phyloP scores from a whole-genome alignment of 2,113 vertebrate species.

The Peromyscus californicus region DNA sequence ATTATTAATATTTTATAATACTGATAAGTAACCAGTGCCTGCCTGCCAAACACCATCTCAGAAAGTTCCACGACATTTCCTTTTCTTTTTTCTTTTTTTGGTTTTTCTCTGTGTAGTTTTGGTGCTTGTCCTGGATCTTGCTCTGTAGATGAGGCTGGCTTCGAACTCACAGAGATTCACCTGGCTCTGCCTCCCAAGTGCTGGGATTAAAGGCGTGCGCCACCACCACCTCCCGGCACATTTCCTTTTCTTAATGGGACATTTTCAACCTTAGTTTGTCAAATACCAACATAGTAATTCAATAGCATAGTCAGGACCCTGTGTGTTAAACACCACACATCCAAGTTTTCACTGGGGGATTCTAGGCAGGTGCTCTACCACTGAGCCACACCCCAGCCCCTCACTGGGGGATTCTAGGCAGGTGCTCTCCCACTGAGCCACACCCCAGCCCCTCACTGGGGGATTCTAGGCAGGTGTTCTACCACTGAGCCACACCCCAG shows the following conservation, averaged over 20 bases:
- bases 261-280: no score
- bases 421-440: background rate
- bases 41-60: background rate
- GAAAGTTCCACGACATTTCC: background rate
- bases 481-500: background rate
- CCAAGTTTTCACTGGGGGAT: background rate
- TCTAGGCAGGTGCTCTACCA: no score
- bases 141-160: no score
- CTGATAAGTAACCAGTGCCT: background rate
- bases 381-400: no score
- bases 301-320: background rate
- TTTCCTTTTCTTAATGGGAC: background rate
- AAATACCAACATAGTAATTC: background rate
- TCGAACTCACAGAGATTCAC: no score
- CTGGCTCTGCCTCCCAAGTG: no score
- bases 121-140: no score
- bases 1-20: background rate
- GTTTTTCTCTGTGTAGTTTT: no score
- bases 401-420: background rate
- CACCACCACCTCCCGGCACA: no score
- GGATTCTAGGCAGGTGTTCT: background rate
- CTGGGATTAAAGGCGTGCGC: no score
- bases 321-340: background rate
- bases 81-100: background rate
- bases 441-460: background rate